Base-by-base conservation (phyloP, 2,797 vertebrate genomes). In the Scolopax rusticola region DNA sequence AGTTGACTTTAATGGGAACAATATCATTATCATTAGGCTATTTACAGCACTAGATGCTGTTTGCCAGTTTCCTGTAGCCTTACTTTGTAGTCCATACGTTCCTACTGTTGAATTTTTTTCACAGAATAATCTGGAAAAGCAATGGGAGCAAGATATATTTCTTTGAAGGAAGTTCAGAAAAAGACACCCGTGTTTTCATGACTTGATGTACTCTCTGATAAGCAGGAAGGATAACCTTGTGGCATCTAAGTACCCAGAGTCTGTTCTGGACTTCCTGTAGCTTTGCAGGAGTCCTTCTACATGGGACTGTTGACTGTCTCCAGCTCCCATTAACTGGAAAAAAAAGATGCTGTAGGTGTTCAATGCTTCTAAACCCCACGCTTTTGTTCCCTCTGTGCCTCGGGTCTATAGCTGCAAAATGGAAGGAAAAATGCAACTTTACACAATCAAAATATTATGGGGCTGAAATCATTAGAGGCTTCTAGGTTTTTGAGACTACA, bases 81-180 rank as follows among this genome's bases (percentile, higher is more conserved):
- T 36, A 7, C 41, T 88, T 60, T 30, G 64, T 38, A 51, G 40
- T 57, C 60, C 41, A 2, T 61, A 9, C 50, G 2, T 89, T 81
- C 61, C 41, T 36, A 24, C 25, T 68, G 68, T 24, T 65, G 53
- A 33, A 19, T 61, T 12, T 76, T 73, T 48, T 17, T 4, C 67
- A 21, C n/a, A 16, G 57, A 87, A 61, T 81, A 81, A 80, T 68
- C 47, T 77, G 41, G 38, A 71, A 92, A 85, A 77, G 64, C 28
- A 12, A 30, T 23, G 20, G n/a, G 20, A 84, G 6, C 5, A 74
- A 73, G n/a, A 33, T 85, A 9, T 11, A 21, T 77, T 89, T 68
- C 53, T 90, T 59, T 78, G 78, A 64, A 85, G 87, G 87, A 94
- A 87, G 53, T 51, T 89, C 69, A 87, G 82, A 24, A 89, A 74